These are phyloP conservation scores for Drosophila trichaetosa DNA, from an alignment of 2,888 invertebrate species.

Conservation along the genomic window DNA sequence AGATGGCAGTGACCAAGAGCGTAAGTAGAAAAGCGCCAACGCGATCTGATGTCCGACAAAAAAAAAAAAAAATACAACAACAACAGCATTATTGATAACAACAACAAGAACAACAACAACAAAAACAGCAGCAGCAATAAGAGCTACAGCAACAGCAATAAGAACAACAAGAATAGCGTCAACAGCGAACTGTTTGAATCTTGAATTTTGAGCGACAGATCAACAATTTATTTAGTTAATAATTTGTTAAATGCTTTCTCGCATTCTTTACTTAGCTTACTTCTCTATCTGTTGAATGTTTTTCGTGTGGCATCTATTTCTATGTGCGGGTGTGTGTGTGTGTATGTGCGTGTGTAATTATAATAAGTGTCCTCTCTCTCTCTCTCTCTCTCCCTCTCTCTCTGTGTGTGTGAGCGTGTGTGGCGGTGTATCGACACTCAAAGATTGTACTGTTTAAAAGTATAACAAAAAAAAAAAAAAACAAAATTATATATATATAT, in stretches of 20 bases:
- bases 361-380: slow-evolving; percentile 16
- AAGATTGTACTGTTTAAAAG: slow-evolving; percentile 2
- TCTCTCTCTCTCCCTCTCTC: background rate
- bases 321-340: slow-evolving; percentile 2
- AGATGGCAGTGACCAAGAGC: slow-evolving; percentile 98
- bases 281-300: slow-evolving; percentile 16
- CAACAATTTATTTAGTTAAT: slow-evolving; percentile 29
- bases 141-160: slow-evolving; percentile 11
- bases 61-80: slow-evolving; percentile 6
- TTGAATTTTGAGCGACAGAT: slow-evolving; percentile 26
- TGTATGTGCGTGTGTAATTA: slow-evolving; percentile 20
- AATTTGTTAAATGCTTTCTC: slow-evolving; percentile 29
- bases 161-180: slow-evolving; percentile 23
- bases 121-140: slow-evolving; percentile 28
- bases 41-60: slow-evolving; percentile 7
- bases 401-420: background rate
- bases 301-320: slow-evolving; percentile 19
- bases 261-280: slow-evolving; percentile 17
- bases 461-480: background rate
- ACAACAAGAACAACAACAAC: slow-evolving; percentile 22
- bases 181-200: background rate
- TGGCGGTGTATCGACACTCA: slow-evolving; percentile 7
- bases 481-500: background rate
- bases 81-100: slow-evolving; percentile 34
- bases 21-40: slow-evolving; percentile 88